Evolutionary conservation across 2,888 invertebrate species (phyloP).

Genomic region (Pegoplata infirma): DNA sequence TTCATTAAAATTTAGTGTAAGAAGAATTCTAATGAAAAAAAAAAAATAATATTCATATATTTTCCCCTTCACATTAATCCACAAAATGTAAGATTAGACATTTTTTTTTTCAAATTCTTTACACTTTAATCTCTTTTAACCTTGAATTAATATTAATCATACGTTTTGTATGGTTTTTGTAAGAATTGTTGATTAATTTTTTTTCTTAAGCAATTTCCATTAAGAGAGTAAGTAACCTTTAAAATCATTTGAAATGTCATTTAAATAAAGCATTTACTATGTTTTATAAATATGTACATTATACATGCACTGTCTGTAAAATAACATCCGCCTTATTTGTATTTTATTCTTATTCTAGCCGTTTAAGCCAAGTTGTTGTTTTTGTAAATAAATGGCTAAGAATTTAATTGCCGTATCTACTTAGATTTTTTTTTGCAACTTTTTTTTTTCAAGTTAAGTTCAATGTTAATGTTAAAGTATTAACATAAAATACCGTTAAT

Average conservation of each 20-base stretch:
- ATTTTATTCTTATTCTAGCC: background rate
- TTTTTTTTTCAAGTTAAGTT: constrained; percentile 71
- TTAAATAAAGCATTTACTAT: constrained; percentile 42
- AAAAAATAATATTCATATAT: no score
- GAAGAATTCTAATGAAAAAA: no score
- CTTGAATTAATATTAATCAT: constrained; percentile 59
- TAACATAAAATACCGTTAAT: constrained; percentile 76
- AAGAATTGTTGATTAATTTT: background rate
- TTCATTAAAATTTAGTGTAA: no score
- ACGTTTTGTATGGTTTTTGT: constrained; percentile 19
- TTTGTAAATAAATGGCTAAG: constrained; percentile 38
- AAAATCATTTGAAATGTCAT: constrained; percentile 38
- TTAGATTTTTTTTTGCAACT: constrained; percentile 9
- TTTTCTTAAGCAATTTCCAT: no score
- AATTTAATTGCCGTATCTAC: constrained; percentile 38
- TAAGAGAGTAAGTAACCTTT: constrained; percentile 34
- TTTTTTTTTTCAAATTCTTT: no score
- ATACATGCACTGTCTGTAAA: constrained; percentile 10
- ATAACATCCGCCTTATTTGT: constrained; percentile 56
- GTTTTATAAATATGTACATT: no score
- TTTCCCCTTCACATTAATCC: no score
- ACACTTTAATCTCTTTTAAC: constrained; percentile 48
- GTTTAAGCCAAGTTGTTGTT: constrained; percentile 22
- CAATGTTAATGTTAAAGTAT: constrained; percentile 76
- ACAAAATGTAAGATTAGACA: no score